These are phyloP conservation scores for Tretioscincus oriximinensis DNA, from an alignment of 2,113 vertebrate genomes.

Conservation along the genomic window DNA sequence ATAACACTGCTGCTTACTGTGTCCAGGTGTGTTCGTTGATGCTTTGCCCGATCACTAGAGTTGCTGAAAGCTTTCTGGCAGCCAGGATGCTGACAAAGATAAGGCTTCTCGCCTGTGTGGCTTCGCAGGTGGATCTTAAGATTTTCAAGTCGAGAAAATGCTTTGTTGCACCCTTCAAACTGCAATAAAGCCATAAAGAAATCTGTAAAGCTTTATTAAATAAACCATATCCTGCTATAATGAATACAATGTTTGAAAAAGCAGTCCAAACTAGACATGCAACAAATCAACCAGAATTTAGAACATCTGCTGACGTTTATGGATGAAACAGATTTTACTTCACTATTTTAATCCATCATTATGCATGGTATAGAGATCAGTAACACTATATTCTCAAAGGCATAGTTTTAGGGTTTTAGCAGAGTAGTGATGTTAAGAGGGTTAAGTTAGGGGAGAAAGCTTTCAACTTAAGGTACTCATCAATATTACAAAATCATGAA, in stretches of 20 bases:
- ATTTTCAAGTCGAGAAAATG: conserved; percentile 97
- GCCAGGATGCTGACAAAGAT: conserved; percentile 97
- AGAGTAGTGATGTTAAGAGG: conserved; percentile 31
- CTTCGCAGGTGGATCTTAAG: conserved; percentile 98
- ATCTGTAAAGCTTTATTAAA: conserved; percentile 54
- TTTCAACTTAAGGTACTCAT: conserved; percentile 27
- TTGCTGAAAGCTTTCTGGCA: conserved; percentile 99
- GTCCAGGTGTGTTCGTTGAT: conserved; percentile 97
- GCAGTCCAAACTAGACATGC: conserved; percentile 41
- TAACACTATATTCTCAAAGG: conserved; percentile 31
- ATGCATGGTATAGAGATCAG: conserved; percentile 41
- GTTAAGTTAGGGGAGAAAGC: conserved; percentile 40
- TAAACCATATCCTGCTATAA: conserved; percentile 57
- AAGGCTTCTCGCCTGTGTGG: conserved; percentile 97
- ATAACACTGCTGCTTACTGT: conserved; percentile 79
- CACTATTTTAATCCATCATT: conserved; percentile 56
- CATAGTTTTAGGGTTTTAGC: conserved; percentile 27
- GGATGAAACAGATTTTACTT: conserved; percentile 56
- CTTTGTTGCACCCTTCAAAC: conserved; percentile 99
- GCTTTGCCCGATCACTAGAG: conserved; percentile 97
- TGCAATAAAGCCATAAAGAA: conserved; percentile 68
- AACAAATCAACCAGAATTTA: conserved; percentile 68
- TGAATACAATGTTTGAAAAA: conserved; percentile 59
- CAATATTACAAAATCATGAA: conserved; percentile 9
- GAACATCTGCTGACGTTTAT: conserved; percentile 67